Evolutionary conservation across 2,113 vertebrate genomes (phyloP), one percentile per base, ranked within the genome.

Genomic region (Urocitellus parryii): DNA sequence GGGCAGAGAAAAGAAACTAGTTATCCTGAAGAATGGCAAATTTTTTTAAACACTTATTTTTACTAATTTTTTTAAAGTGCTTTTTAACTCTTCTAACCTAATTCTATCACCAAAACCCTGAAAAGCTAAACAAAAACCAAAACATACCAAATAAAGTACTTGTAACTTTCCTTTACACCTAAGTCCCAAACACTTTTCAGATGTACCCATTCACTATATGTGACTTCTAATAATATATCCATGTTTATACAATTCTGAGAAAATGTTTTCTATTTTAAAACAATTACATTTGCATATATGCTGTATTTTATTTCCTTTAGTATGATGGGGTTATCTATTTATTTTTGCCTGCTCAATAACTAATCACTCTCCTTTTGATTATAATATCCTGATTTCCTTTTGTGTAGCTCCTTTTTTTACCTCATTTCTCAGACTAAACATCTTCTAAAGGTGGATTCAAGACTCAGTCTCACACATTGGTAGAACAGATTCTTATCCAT

Each of bases 181-280:
- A n/a, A 93, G 48, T 65, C 12, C 53, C 82, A 81, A 88, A 80
- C 39, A 37, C 61, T 96, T 85, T 88, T 92, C 79, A 83, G 79
- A 82, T 73, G 24, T 74, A 68, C 25, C 48, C 65, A 70, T 51
- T 81, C 20, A 34, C 70, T 70, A 16, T 11, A 25, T 37, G 12
- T 81, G 51, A 85, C 27, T 91, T 86, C 45, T 88, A 89, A 29
- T 34, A 92, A 67, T 48, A 67, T 51, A 37, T 72, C 72, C 73
- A 93, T 42, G 86, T 32, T 78, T 79, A 32, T 56, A 77, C 56
- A 65, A 51, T 39, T 78, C 24, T 85, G 68, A 63, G 63, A 37
- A 61, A 77, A 58, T 24, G 2, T n/a, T 83, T 86, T 63, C n/a
- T 37, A 86, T 70, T 34, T 80, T 74, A 80, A 87, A 90, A 79